Evolutionary conservation across 2,888 invertebrate genomes (phyloP), one percentile per base, ranked within the genome.

Genomic region (Brachypalpus laphriformis): DNA sequence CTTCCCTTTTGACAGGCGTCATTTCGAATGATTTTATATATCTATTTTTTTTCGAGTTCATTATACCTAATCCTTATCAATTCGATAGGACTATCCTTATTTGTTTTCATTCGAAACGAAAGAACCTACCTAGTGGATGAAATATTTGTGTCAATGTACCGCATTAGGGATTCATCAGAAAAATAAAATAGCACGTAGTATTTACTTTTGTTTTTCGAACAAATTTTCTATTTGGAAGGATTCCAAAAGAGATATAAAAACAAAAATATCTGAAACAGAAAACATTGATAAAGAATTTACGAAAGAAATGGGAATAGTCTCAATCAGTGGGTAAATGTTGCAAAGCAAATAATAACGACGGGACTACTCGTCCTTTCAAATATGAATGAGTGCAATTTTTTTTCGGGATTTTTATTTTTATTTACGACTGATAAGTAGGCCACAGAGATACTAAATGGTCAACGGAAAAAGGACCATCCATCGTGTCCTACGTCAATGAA

Each of bases 161-260:
- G 57, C 34, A 76, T 57, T 76, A 63, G 0, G 51, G 25, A 74
- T 74, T 74, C 74, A 72, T 82, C 76, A 59, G 63, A 77, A 42
- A 20, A n/a, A n/a, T n/a, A n/a, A 65, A 72, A 71, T 28, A 45
- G 37, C 74, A 49, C 34, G 45, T 25, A 25, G 25, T 77, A 71
- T 72, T 77, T 72, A 82, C 59, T 66, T 59, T 49, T 65, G n/a
- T 65, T 82, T 72, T 54, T 25, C 37, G n/a, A 34, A 47, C 49
- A 34, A 45, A 63, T 65, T 65, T 76, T 56, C 49, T 14, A 37
- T 77, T 65, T 82, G 82, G 82, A 66, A 31, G 22, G 51, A 22
- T 77, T 77, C 71, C 82, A 82, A 82, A 61, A 61, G 40, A 51
- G 59, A 63, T 54, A 28, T n/a, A 59, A 40, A 51, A 51, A 51